These are phyloP conservation scores for Acinonyx jubatus DNA, from an alignment of 2,113 vertebrate genomes.

Conservation along the genomic window DNA sequence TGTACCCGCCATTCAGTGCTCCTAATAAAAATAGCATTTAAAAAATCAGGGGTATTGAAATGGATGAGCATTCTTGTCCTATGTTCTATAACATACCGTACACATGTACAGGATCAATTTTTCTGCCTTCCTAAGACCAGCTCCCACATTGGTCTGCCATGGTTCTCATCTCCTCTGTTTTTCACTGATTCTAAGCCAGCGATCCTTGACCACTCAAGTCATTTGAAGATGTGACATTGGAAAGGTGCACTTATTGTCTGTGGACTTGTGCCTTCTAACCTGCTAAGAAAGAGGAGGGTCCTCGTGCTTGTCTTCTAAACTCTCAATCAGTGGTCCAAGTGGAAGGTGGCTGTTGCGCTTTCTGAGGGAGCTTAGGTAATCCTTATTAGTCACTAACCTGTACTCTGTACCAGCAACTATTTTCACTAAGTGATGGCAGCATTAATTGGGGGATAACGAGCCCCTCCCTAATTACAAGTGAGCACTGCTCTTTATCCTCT, in stretches of 20 bases:
- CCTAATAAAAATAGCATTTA: neutral
- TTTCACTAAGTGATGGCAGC: constrained; percentile 83
- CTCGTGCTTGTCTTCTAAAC: neutral
- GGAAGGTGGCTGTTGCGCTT: constrained; percentile 44
- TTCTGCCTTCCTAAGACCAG: neutral
- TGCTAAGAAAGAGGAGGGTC: neutral
- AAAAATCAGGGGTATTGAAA: neutral
- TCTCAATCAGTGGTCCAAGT: neutral
- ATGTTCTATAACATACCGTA: neutral
- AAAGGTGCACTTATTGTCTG: neutral
- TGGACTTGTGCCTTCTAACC: neutral
- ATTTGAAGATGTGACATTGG: neutral
- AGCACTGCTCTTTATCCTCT: constrained; percentile 76
- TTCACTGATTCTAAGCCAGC: neutral
- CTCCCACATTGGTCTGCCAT: neutral
- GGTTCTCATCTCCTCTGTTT: neutral
- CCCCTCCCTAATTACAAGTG: constrained; percentile 84
- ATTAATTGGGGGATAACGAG: constrained; percentile 84
- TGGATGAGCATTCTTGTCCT: neutral
- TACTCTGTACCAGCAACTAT: constrained; percentile 83
- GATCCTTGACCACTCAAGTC: neutral
- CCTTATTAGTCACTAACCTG: constrained; percentile 84
- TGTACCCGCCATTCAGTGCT: neutral
- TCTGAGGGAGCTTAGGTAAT: constrained; percentile 80
- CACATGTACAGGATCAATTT: neutral